Conservation (phyloP, 2,888 invertebrate genomes). For the Cataglyphis livida region DNA sequence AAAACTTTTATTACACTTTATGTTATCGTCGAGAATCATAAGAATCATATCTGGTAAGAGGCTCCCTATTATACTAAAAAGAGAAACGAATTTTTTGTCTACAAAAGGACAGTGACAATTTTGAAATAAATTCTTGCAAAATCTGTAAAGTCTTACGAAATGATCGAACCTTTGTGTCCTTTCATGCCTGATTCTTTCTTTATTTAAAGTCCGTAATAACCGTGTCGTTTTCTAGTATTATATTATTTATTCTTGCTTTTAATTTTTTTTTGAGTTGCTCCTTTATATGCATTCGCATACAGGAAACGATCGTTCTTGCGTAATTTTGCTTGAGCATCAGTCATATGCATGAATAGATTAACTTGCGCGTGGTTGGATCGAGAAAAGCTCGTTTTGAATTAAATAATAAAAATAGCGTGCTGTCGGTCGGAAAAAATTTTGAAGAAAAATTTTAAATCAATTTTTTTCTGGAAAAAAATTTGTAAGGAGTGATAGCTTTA, state of each 20-base stretch:
- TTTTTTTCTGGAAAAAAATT: background rate
- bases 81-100: background rate
- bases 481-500: background rate
- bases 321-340: conserved; percentile 19
- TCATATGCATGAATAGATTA: background rate
- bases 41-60: conserved; percentile 25
- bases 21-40: conserved; percentile 18
- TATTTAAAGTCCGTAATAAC: background rate
- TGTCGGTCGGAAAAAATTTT: background rate
- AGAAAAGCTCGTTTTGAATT: background rate
- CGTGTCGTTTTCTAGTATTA: background rate
- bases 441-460: background rate
- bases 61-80: conserved; percentile 14
- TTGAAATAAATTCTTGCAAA: conserved; percentile 24
- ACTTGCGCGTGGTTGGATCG: background rate
- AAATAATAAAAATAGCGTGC: background rate
- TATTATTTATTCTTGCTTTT: background rate
- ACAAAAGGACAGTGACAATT: background rate
- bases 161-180: background rate
- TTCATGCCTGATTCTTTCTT: background rate
- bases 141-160: background rate
- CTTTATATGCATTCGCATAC: background rate
- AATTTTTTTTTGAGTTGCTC: background rate
- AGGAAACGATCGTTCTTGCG: conserved; percentile 1
- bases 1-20: conserved; percentile 39